Evolutionary conservation across 2,797 vertebrate genomes (phyloP).

Genomic region (Pseudochaenichthys georgianus): DNA sequence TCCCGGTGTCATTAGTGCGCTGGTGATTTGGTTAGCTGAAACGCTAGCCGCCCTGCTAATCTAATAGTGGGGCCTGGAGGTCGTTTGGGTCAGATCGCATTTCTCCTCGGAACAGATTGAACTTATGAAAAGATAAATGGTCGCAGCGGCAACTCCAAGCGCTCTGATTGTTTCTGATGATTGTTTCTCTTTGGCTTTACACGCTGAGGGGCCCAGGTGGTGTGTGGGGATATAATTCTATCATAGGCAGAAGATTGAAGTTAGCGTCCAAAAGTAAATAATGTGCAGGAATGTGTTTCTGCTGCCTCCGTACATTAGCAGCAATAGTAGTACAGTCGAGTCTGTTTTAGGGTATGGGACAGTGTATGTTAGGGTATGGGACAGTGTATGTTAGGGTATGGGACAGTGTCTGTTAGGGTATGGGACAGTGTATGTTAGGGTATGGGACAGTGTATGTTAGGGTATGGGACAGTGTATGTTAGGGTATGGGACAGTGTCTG

Average conservation of each 20-base stretch:
- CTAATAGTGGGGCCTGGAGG: conserved; percentile 72
- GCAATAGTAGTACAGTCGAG: neutral
- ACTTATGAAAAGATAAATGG: conserved; percentile 68
- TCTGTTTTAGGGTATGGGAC: neutral
- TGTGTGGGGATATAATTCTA: conserved; percentile 38
- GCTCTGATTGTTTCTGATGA: conserved; percentile 40
- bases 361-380: too few species aligned
- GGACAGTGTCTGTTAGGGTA: too few species aligned
- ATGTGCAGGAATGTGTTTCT: conserved; percentile 68
- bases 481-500: too few species aligned
- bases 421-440: too few species aligned
- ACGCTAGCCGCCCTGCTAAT: conserved; percentile 73
- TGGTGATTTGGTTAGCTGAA: conserved; percentile 79
- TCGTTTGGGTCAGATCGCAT: conserved; percentile 74
- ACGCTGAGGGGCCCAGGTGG: conserved; percentile 46
- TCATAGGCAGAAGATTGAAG: conserved; percentile 35
- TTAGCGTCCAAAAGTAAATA: conserved; percentile 34
- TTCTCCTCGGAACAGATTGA: conserved; percentile 74
- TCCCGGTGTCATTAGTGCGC: conserved; percentile 69
- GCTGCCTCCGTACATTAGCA: neutral
- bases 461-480: too few species aligned
- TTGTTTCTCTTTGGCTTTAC: conserved; percentile 30
- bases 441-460: too few species aligned
- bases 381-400: neutral
- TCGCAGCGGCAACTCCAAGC: conserved; percentile 9